Evolutionary conservation across 1,140 invertebrate genomes (phyloP), one percentile per base, ranked within the genome.

Genomic region (Plectrocnemia conspersa): DNA sequence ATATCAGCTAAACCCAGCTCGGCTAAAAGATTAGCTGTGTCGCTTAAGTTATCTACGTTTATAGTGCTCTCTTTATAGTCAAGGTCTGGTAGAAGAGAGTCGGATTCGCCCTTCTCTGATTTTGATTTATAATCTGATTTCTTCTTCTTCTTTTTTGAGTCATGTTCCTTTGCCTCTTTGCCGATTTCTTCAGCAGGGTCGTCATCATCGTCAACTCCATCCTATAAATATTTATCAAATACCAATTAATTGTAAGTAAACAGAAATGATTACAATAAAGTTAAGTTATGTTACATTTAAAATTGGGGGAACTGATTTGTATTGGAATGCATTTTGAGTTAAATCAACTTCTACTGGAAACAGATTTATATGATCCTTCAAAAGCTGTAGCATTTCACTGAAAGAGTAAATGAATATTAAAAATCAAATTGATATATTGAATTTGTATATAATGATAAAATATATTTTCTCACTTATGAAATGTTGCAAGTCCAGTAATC

Each of bases 311-410:
- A 81, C 82, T 5, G 80, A 85, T 71, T 90, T 87, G 62, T 93
- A 92, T 63, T 89, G 86, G 67, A 97, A 97, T 24, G 93, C 93
- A 40, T 86, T 89, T 64, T 90, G 82, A 1, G 90, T 87, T 11
- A 98, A 77, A 73, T 98, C 94, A 13, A 98, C 89, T 76, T 99
- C 96, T 7, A 99, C 93, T 0, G 95, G 96, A 72, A 98, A 98
- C 4, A 97, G 76, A 0, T 83, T 79, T 1, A 84, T 81, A 33
- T 83, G 70, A 4, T 70, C 80, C 23, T 85, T 82, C 32, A 95
- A 74, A 58, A 93, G 77, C 36, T 83, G 79, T 35, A 80, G 73
- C 0, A 77, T 75, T 36, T 78, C 80, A 41, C 61, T 63, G 24
- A 24, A 42, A 46, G 21, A 21, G 11, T 10, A 45, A 45, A 45